A percentile compares a stretch with the other conserved stretches of the same genome.
phyloP scores from a whole-genome alignment of 1,140 invertebrate species.

The Wiebesia pumilae region DNA sequence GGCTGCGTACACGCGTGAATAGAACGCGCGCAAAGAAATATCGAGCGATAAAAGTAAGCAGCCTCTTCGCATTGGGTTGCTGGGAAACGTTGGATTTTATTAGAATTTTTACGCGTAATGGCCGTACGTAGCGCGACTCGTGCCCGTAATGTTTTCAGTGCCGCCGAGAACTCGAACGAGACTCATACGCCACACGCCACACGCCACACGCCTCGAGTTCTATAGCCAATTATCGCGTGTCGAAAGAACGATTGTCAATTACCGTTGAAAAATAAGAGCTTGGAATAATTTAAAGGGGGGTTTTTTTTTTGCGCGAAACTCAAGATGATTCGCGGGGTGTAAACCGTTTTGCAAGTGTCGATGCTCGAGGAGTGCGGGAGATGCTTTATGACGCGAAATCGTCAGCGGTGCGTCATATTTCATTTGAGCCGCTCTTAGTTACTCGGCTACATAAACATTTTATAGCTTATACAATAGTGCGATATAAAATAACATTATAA shows the following conservation, averaged over 20 bases:
- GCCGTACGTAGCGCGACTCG: too few relatives aligned
- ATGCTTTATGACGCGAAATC: not conserved
- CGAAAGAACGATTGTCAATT: not conserved
- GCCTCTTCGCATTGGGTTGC: not conserved
- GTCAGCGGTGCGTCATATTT: too few relatives aligned
- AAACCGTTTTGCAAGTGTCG: not conserved
- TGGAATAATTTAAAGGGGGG: not conserved
- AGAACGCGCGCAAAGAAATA: not conserved
- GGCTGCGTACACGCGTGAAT: not conserved
- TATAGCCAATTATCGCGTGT: not conserved
- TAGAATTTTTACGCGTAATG: not conserved
- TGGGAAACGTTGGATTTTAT: not conserved
- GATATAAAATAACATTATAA: too few relatives aligned
- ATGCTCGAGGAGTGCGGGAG: not conserved
- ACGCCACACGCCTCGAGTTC: not conserved
- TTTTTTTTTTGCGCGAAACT: not conserved
- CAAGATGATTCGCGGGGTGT: not conserved
- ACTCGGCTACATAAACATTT: too few relatives aligned
- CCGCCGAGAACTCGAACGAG: not conserved
- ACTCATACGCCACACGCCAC: too few relatives aligned
- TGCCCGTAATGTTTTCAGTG: not conserved
- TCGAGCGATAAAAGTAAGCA: not conserved
- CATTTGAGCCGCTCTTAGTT: too few relatives aligned
- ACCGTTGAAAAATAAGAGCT: not conserved
- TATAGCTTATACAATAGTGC: too few relatives aligned